Conservation (phyloP, 2,113 vertebrate genomes). For the Platichthys stellatus region DNA sequence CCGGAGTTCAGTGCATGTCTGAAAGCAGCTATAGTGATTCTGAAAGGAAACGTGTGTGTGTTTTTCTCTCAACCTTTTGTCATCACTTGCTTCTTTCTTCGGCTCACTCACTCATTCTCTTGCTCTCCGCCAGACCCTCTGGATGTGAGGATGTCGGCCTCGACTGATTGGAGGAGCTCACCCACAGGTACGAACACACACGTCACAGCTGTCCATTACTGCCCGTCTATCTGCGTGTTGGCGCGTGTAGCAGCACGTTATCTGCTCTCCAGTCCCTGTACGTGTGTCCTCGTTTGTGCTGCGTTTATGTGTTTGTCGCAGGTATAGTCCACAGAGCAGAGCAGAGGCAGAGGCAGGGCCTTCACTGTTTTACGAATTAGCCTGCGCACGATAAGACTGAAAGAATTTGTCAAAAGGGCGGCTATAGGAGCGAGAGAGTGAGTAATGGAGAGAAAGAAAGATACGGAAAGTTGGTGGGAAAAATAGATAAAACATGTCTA, state of each 20-base stretch:
- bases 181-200: conserved; percentile 56
- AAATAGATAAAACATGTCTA: conserved; percentile 35
- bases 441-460: conserved; percentile 2
- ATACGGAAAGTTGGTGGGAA: neutral
- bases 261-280: neutral
- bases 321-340: conserved; percentile 10
- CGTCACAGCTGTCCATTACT: neutral
- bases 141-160: conserved; percentile 60
- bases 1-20: neutral
- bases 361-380: conserved; percentile 49
- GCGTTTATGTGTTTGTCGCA: neutral
- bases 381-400: conserved; percentile 19
- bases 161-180: conserved; percentile 80
- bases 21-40: neutral
- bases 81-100: neutral
- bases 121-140: conserved; percentile 72
- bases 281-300: neutral
- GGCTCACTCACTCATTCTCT: neutral
- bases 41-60: conserved; percentile 17
- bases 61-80: neutral
- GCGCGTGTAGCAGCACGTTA: neutral
- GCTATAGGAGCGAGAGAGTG: conserved; percentile 3
- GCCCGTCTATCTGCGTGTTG: neutral
- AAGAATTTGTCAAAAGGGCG: conserved; percentile 35
- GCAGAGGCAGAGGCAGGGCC: conserved; percentile 23